Evolutionary conservation across 2,797 vertebrate species (phyloP).

Genomic region (Sphaeramia orbicularis): DNA sequence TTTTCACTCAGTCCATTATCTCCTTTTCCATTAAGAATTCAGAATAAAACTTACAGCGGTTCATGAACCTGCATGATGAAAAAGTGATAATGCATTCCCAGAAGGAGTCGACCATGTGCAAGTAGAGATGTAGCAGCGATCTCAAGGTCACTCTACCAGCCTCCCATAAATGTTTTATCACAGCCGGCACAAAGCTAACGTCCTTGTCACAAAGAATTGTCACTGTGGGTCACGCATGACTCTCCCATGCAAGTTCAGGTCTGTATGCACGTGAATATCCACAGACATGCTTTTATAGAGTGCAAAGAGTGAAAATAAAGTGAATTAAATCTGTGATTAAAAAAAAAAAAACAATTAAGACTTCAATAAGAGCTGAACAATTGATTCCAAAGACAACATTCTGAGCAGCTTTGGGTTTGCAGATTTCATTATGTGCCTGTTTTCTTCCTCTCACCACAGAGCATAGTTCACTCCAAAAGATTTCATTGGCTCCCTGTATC

Average conservation of each 20-base stretch:
- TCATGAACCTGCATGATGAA: slow-evolving; percentile 50
- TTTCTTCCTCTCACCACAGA: slow-evolving; percentile 43
- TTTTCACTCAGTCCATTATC: slow-evolving; percentile 14
- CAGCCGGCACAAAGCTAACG: slow-evolving; percentile 24
- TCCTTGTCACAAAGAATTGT: slow-evolving; percentile 50
- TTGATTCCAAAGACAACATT: slow-evolving; percentile 23
- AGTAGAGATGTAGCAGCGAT: slow-evolving; percentile 33
- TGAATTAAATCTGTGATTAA: background rate
- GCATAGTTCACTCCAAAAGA: slow-evolving; percentile 49
- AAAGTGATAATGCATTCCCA: slow-evolving; percentile 65
- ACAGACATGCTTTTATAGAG: slow-evolving; percentile 13
- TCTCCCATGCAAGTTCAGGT: slow-evolving; percentile 13
- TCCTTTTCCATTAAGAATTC: slow-evolving; percentile 24
- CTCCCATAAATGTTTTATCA: slow-evolving; percentile 74
- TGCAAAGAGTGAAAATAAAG: background rate
- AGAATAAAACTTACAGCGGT: slow-evolving; percentile 28
- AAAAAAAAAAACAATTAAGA: background rate
- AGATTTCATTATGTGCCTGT: slow-evolving; percentile 60
- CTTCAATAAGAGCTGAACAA: slow-evolving; percentile 18
- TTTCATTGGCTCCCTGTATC: slow-evolving; percentile 45
- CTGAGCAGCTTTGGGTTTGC: slow-evolving; percentile 35
- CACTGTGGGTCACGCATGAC: slow-evolving; percentile 29
- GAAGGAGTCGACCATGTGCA: slow-evolving; percentile 23
- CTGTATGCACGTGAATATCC: slow-evolving; percentile 1
- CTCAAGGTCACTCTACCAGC: slow-evolving; percentile 68